Conservation (phyloP, 2,888 invertebrate genomes). For the Meta bourneti region DNA sequence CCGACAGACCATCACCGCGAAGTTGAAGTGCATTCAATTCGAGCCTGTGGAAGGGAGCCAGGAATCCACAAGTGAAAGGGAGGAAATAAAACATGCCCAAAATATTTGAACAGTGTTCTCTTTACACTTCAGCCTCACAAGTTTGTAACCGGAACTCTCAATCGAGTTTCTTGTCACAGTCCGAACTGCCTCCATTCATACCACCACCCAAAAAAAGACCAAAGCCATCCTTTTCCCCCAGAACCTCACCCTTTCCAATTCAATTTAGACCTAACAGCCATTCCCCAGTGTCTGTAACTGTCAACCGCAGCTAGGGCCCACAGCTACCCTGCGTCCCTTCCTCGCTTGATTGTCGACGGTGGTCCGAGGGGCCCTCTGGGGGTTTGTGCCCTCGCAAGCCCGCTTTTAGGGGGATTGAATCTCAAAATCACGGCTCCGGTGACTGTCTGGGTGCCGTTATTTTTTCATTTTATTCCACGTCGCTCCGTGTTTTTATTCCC, state of each 20-base stretch:
- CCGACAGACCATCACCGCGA: slow-evolving; percentile 6
- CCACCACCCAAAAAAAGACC: slow-evolving; percentile 6
- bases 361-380: slow-evolving; percentile 35
- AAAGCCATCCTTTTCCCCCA: slow-evolving; percentile 28
- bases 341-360: slow-evolving; percentile 58
- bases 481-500: slow-evolving; percentile 32
- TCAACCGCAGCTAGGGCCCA: slow-evolving; percentile 58
- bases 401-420: slow-evolving; percentile 70
- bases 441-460: neutral
- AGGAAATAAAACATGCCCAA: slow-evolving; percentile 33
- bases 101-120: slow-evolving; percentile 49
- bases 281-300: slow-evolving; percentile 62
- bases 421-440: slow-evolving; percentile 67
- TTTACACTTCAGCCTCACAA: slow-evolving; percentile 13
- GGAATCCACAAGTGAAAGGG: slow-evolving; percentile 41
- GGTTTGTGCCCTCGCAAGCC: slow-evolving; percentile 35
- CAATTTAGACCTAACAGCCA: slow-evolving; percentile 58
- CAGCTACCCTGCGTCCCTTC: neutral
- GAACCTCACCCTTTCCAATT: slow-evolving; percentile 54
- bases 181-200: slow-evolving; percentile 11
- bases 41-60: neutral
- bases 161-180: slow-evolving; percentile 56
- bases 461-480: neutral
- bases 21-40: neutral
- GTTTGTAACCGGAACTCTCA: slow-evolving; percentile 64